phyloP scores from a whole-genome alignment of 37 sponge, comb jelly and placozoan species.

The Agelas oroides region DNA sequence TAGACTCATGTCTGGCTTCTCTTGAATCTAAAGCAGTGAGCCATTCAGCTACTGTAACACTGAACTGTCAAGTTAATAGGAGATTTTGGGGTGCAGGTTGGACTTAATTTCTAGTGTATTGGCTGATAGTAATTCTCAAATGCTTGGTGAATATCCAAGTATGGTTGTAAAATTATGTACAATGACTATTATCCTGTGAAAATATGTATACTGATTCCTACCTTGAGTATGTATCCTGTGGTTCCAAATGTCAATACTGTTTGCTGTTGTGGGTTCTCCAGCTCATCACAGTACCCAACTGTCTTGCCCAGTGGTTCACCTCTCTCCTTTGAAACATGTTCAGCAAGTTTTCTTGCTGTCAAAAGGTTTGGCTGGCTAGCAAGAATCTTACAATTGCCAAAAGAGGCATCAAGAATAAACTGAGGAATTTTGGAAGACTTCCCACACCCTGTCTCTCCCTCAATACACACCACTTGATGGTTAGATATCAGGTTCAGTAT shows the following conservation, averaged over 20 bases:
- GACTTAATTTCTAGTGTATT: no score
- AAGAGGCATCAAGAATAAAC: conserved; percentile 46
- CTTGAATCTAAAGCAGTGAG: no score
- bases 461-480: conserved; percentile 50
- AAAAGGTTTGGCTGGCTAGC: conserved; percentile 63
- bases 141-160: no score
- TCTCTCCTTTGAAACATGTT: conserved; percentile 37
- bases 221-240: conserved; percentile 57
- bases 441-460: conserved; percentile 71
- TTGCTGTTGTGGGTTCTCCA: not conserved
- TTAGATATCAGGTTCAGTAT: conserved; percentile 28
- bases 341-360: conserved; percentile 50
- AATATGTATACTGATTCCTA: conserved; percentile 4
- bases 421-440: conserved; percentile 68
- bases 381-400: conserved; percentile 29
- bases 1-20: no score
- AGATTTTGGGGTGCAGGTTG: no score
- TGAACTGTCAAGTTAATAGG: no score
- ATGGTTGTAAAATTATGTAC: no score
- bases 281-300: conserved; percentile 57
- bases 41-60: no score
- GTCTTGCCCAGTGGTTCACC: conserved; percentile 16
- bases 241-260: conserved; percentile 45
- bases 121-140: no score
- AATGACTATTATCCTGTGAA: no score